phyloP scores from a whole-genome alignment of 2,888 invertebrate genomes.

The Philereme vetulata region DNA sequence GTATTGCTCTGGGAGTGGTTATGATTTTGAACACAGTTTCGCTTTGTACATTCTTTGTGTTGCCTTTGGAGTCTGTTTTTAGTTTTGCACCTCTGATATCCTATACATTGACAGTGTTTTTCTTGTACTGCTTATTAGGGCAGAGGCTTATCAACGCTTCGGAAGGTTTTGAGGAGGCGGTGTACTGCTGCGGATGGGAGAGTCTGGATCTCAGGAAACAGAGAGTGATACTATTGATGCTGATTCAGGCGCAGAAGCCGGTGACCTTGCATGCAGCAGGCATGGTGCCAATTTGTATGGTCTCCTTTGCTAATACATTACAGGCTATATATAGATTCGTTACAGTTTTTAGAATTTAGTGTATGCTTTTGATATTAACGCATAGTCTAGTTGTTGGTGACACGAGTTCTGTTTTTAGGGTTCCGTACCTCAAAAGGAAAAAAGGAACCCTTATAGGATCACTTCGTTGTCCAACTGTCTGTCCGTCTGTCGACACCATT shows the following conservation, averaged over 20 bases:
- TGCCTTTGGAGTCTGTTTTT: conserved; percentile 46
- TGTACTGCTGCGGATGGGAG: conserved; percentile 56
- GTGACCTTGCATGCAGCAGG: conserved; percentile 46
- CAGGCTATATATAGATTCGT: conserved; percentile 54
- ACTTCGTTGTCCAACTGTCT: too few species aligned
- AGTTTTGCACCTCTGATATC: conserved; percentile 46
- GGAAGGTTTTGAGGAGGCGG: conserved; percentile 48
- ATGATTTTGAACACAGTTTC: conserved; percentile 45
- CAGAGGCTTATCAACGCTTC: conserved; percentile 53
- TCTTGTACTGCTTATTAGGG: conserved; percentile 53
- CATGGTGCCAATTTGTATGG: conserved; percentile 49
- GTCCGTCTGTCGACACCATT: too few species aligned
- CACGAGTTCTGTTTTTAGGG: too few species aligned
- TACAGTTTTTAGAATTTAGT: conserved; percentile 46
- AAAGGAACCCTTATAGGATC: too few species aligned
- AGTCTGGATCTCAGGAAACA: conserved; percentile 42
- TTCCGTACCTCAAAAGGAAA: too few species aligned
- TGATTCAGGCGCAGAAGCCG: conserved; percentile 50
- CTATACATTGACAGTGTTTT: conserved; percentile 46
- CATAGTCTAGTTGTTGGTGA: too few species aligned
- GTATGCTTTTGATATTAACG: background rate
- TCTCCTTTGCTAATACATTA: conserved; percentile 50
- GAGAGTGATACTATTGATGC: conserved; percentile 47
- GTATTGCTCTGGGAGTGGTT: conserved; percentile 42
- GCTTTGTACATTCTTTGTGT: conserved; percentile 47